phyloP scores from a whole-genome alignment of 2,113 vertebrate genomes.

The Rhinopomastus cyanomelas region DNA sequence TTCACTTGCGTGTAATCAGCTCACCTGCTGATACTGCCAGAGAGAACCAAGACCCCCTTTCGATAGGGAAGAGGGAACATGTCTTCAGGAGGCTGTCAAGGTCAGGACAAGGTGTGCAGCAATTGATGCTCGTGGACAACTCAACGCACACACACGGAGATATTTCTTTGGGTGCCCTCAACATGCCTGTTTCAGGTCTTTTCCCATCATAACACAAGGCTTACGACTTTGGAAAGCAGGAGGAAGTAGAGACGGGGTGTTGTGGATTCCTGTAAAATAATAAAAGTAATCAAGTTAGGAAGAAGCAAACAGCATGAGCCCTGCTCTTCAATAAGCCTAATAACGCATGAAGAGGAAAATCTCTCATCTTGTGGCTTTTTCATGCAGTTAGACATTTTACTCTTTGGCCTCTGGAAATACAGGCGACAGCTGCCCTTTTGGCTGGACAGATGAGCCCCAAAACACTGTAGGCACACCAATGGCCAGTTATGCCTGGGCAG shows the following conservation, averaged over 20 bases:
- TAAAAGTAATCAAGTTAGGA: neutral
- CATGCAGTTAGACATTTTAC: neutral
- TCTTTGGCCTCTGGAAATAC: neutral
- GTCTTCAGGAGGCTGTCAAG: neutral
- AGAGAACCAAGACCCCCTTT: neutral
- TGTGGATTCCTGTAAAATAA: neutral
- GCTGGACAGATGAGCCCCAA: slow-evolving; percentile 1
- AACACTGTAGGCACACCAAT: neutral
- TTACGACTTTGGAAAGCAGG: neutral
- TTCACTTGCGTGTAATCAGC: accelerated
- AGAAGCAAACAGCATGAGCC: neutral
- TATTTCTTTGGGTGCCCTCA: neutral
- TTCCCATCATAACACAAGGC: neutral
- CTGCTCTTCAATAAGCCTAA: neutral
- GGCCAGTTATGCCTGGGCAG: slow-evolving; percentile 26
- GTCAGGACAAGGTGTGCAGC: neutral
- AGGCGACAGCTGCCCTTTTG: slow-evolving; percentile 39
- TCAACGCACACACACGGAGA: accelerated
- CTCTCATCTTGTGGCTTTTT: neutral
- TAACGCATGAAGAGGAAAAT: neutral
- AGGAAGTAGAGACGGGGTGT: neutral
- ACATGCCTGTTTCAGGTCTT: neutral
- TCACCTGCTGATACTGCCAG: neutral
- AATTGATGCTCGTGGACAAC: neutral
- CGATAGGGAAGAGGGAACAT: neutral